These are phyloP conservation scores for Platysternon megacephalum DNA, from an alignment of 2,113 vertebrate genomes.

Conservation along the genomic window DNA sequence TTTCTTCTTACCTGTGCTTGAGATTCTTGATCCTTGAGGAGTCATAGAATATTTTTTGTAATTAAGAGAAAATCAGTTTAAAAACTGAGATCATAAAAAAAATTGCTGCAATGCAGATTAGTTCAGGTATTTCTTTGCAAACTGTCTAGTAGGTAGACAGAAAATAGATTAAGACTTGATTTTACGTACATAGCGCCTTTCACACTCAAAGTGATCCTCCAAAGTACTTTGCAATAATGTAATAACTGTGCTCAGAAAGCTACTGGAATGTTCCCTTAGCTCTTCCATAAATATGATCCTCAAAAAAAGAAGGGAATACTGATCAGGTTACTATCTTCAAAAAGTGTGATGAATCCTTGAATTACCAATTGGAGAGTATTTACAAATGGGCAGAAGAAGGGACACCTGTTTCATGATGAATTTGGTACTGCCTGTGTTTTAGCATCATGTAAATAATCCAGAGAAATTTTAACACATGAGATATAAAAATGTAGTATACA, in stretches of 20 bases:
- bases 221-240: not conserved
- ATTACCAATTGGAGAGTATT: not conserved
- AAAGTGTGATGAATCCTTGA: too few relatives aligned
- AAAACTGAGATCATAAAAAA: not conserved
- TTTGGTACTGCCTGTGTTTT: not conserved
- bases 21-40: not conserved
- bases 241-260: not conserved
- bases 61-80: not conserved
- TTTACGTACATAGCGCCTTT: not conserved
- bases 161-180: not conserved
- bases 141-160: not conserved
- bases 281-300: not conserved
- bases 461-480: not conserved
- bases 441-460: not conserved
- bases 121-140: not conserved
- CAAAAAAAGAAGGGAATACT: not conserved
- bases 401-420: not conserved
- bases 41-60: not conserved
- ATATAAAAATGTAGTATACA: not conserved
- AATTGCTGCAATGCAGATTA: not conserved
- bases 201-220: not conserved
- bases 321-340: too few relatives aligned
- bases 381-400: not conserved
- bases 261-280: not conserved
- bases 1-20: not conserved